These are phyloP conservation scores for Aphidoletes aphidimyza DNA, from an alignment of 2,888 invertebrate species.

Conservation along the genomic window DNA sequence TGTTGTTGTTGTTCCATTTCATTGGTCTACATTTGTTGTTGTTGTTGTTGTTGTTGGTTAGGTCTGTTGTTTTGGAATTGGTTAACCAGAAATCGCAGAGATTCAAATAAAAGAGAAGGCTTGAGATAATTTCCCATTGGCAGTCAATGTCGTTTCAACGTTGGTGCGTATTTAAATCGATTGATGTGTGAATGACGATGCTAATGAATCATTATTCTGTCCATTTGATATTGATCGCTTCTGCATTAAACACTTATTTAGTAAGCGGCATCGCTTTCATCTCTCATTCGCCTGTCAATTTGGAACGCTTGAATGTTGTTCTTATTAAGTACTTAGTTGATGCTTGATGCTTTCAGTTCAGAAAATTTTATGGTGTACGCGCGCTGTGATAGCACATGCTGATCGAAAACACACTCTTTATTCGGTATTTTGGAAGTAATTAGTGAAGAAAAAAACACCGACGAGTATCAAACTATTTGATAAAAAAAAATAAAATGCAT, in stretches of 20 bases:
- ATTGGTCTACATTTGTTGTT: neutral
- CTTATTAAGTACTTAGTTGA: too few relatives aligned
- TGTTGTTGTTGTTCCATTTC: neutral
- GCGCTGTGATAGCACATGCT: slow-evolving; percentile 3
- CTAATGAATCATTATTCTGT: slow-evolving; percentile 46
- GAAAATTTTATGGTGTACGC: neutral
- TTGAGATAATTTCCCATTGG: slow-evolving; percentile 6
- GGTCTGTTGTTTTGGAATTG: neutral
- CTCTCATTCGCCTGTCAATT: slow-evolving; percentile 43
- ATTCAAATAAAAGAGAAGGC: neutral
- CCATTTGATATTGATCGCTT: slow-evolving; percentile 51
- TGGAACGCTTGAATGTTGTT: too few relatives aligned
- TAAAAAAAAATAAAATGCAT: neutral
- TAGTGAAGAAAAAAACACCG: neutral
- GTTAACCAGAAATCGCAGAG: slow-evolving; percentile 35
- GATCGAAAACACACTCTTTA: slow-evolving; percentile 29
- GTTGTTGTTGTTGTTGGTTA: neutral
- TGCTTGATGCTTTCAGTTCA: too few relatives aligned
- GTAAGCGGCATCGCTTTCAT: slow-evolving; percentile 34
- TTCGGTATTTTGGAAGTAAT: slow-evolving; percentile 21
- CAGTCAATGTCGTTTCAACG: slow-evolving; percentile 8
- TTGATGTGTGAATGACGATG: slow-evolving; percentile 46
- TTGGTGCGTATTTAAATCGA: slow-evolving; percentile 34
- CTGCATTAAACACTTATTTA: slow-evolving; percentile 46
- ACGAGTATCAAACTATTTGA: neutral